Evolutionary conservation across 2,797 vertebrate genomes (phyloP).

Genomic region (Premnoplex brunnescens): DNA sequence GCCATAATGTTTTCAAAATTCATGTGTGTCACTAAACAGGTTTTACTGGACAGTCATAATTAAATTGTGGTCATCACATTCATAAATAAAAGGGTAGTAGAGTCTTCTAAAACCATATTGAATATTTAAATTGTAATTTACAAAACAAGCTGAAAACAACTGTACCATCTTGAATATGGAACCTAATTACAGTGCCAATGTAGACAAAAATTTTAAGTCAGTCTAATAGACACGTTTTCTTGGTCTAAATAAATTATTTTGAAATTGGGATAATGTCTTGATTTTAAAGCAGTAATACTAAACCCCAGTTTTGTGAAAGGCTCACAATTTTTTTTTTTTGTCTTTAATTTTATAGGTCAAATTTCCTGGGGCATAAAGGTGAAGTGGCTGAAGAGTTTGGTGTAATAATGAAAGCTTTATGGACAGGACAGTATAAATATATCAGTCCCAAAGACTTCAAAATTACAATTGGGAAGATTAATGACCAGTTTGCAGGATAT

Average conservation of each 20-base stretch:
- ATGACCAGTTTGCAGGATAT: conserved; percentile 91
- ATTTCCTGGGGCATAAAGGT: conserved; percentile 95
- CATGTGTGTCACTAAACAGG: not conserved
- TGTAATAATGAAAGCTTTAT: conserved; percentile 95
- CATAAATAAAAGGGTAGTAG: not conserved
- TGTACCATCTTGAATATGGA: not conserved
- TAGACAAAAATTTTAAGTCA: not conserved
- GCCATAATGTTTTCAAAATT: not conserved
- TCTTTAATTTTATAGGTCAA: conserved; percentile 80
- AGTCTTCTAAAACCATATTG: not conserved
- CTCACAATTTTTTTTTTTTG: not conserved
- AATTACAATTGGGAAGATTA: conserved; percentile 95
- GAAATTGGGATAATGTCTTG: not conserved
- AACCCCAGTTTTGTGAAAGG: not conserved
- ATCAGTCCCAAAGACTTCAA: conserved; percentile 97
- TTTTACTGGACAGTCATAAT: not conserved
- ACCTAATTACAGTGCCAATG: not conserved
- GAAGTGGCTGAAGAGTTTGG: conserved; percentile 98
- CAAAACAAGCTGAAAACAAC: not conserved
- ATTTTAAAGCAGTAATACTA: not conserved
- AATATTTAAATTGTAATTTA: not conserved
- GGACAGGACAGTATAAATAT: conserved; percentile 92
- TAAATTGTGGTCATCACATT: not conserved
- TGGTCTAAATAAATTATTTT: not conserved
- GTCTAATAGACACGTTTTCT: not conserved